Evolutionary conservation across 1,140 invertebrate genomes (phyloP).

Genomic region (Lanistes nyassanus): DNA sequence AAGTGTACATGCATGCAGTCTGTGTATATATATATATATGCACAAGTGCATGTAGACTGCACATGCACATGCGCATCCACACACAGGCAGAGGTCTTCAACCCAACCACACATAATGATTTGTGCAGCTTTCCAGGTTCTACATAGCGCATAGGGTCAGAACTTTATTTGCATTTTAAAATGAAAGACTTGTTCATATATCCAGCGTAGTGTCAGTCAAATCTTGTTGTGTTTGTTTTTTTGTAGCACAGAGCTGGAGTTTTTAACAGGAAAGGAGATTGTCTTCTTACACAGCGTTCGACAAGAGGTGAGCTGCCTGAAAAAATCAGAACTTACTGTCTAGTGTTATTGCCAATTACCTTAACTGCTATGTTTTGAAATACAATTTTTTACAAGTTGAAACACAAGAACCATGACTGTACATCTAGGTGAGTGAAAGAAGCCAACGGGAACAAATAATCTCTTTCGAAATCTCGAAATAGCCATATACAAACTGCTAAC

Average conservation of each 20-base stretch:
- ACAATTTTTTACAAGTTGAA: neutral
- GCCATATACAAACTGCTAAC: neutral
- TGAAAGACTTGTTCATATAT: neutral
- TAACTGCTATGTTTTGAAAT: neutral
- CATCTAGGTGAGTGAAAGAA: too few species aligned
- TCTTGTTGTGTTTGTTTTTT: neutral
- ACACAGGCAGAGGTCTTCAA: too few species aligned
- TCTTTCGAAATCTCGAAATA: too few species aligned
- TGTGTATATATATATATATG: neutral
- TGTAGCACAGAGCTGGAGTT: constrained; percentile 8
- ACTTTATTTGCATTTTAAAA: too few species aligned
- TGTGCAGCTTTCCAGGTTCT: too few species aligned
- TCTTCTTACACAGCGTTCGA: constrained; percentile 15
- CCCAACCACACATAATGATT: too few species aligned
- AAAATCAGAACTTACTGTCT: neutral
- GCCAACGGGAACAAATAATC: too few species aligned
- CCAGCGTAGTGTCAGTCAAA: neutral
- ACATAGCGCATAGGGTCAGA: too few species aligned
- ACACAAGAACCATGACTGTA: neutral
- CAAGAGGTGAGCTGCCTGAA: constrained; percentile 9
- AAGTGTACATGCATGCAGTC: too few species aligned
- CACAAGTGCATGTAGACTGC: neutral
- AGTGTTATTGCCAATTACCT: neutral
- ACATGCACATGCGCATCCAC: too few species aligned
- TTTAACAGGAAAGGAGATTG: constrained; percentile 23